Evolutionary conservation across 2,888 invertebrate genomes (phyloP).

Genomic region (Patella pellucida): DNA sequence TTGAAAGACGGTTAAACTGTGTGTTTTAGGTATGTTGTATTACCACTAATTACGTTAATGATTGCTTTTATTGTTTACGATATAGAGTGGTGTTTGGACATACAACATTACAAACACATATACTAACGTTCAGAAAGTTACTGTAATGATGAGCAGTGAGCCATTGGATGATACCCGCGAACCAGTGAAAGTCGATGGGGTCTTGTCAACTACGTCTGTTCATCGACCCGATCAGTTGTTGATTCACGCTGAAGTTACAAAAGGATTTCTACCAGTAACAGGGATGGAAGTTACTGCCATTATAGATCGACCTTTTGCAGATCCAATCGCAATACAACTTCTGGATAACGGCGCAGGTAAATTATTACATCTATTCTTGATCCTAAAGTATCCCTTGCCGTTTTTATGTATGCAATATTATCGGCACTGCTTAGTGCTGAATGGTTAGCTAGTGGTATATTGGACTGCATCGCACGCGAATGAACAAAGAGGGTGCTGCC

Average conservation of each 20-base stretch:
- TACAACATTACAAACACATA: constrained; percentile 24
- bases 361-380: background rate
- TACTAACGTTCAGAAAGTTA: constrained; percentile 19
- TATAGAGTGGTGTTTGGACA: constrained; percentile 34
- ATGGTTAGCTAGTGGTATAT: background rate
- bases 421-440: background rate
- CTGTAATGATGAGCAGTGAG: constrained; percentile 31
- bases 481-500: too few species aligned
- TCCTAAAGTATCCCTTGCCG: background rate
- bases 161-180: background rate
- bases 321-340: constrained; percentile 27
- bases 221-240: constrained; percentile 27
- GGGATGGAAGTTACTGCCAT: constrained; percentile 48
- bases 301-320: constrained; percentile 37
- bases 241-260: constrained; percentile 47
- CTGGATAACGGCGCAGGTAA: constrained; percentile 56
- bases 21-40: too few species aligned
- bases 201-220: constrained; percentile 23
- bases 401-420: background rate
- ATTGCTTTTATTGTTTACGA: background rate
- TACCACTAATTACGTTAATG: too few species aligned
- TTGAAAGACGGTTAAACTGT: too few species aligned
- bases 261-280: constrained; percentile 41
- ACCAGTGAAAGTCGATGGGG: constrained; percentile 26
- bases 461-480: too few species aligned